Evolutionary conservation across 2,888 invertebrate genomes (phyloP).

Genomic region (Malacosoma neustria): DNA sequence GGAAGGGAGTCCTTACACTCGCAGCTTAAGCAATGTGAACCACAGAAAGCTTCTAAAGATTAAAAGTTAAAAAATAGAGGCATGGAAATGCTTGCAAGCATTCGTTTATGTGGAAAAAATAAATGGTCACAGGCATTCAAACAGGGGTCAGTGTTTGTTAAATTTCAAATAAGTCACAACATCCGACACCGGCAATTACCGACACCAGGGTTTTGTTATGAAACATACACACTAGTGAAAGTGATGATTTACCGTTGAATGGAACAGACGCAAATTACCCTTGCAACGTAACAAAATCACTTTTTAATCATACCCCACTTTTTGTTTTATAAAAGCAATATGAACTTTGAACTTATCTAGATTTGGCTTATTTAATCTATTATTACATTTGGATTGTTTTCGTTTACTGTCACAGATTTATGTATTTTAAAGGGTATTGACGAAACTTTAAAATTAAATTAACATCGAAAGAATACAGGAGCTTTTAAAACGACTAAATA

Average conservation of each 20-base stretch:
- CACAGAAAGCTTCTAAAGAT: too few relatives aligned
- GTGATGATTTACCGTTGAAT: constrained; percentile 37
- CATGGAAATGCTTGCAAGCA: too few relatives aligned
- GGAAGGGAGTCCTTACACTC: too few relatives aligned
- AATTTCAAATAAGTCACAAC: constrained; percentile 18
- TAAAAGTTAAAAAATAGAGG: too few relatives aligned
- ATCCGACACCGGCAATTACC: constrained; percentile 29
- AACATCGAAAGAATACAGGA: too few relatives aligned
- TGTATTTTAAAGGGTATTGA: too few relatives aligned
- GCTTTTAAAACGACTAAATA: too few relatives aligned
- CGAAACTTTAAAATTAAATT: too few relatives aligned
- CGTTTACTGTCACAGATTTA: too few relatives aligned
- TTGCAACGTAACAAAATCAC: constrained; percentile 26
- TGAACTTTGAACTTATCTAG: neutral
- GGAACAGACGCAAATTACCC: constrained; percentile 24
- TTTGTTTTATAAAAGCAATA: neutral
- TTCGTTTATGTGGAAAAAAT: too few relatives aligned
- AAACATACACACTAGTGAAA: constrained; percentile 36
- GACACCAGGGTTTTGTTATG: constrained; percentile 23
- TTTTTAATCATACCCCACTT: constrained; percentile 28
- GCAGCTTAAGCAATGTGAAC: too few relatives aligned
- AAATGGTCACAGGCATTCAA: neutral
- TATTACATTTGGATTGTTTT: too few relatives aligned
- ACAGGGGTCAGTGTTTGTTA: neutral
- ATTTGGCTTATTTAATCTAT: neutral